Percentiles rank a stretch among this genome's conserved stretches.
Conservation (phyloP, 2,797 vertebrate species). For the Lepus oiostolus region DNA sequence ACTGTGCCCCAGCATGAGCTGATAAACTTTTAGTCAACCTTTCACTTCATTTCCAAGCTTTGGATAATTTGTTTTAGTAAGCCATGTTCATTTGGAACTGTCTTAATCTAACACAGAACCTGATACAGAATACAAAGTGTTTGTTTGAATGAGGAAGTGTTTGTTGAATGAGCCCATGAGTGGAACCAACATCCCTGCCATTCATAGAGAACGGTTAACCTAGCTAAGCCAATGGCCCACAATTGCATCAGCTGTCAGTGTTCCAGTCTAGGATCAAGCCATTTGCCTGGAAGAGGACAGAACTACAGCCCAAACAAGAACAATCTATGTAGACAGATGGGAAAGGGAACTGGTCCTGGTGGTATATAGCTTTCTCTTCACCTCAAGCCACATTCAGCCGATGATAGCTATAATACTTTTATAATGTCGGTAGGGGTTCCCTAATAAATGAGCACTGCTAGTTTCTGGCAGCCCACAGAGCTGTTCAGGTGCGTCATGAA, state of each 20-base stretch:
- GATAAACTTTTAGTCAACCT: background rate
- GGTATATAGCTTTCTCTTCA: constrained; percentile 78
- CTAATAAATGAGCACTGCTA: constrained; percentile 81
- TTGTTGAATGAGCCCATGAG: constrained; percentile 27
- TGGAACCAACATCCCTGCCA: background rate
- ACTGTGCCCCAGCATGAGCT: background rate
- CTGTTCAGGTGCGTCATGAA: constrained; percentile 86
- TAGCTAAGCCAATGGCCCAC: constrained; percentile 19
- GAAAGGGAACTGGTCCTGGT: constrained; percentile 77
- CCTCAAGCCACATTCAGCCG: constrained; percentile 80
- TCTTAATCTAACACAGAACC: background rate
- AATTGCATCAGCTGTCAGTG: background rate
- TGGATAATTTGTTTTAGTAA: background rate
- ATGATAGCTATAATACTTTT: constrained; percentile 84
- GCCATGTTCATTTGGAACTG: background rate
- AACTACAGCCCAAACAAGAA: constrained; percentile 82
- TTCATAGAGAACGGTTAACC: background rate
- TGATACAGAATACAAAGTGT: background rate
- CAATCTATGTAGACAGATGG: constrained; percentile 84
- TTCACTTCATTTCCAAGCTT: constrained; percentile 53
- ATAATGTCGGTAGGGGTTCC: constrained; percentile 84
- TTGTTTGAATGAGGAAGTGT: background rate
- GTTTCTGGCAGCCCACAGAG: constrained; percentile 84
- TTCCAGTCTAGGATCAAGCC: constrained; percentile 72
- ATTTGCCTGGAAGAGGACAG: constrained; percentile 78